These are phyloP conservation scores for Sminthopsis crassicaudata DNA, from an alignment of 2,113 vertebrate species.

Conservation along the genomic window DNA sequence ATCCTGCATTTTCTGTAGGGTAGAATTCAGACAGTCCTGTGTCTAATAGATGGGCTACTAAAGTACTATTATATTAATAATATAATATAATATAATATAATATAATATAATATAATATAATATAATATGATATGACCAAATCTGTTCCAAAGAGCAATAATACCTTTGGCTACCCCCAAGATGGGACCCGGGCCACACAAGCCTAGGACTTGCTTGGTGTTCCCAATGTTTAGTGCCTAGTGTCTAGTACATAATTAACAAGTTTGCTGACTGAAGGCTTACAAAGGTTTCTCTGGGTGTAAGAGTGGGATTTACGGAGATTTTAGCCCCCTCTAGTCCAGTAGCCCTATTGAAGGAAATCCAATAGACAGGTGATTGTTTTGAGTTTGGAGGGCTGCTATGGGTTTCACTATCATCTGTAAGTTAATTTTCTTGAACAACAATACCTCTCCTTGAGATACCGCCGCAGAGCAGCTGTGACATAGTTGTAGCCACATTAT, in stretches of 20 bases:
- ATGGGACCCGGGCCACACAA: not conserved
- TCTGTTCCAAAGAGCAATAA: not conserved
- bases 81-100: too few species aligned
- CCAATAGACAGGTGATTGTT: too few species aligned
- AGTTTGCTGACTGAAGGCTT: too few species aligned
- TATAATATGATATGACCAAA: too few species aligned
- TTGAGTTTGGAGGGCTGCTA: not conserved
- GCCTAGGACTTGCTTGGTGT: not conserved
- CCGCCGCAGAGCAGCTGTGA: not conserved
- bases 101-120: too few species aligned
- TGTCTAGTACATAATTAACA: too few species aligned
- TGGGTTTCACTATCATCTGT: not conserved
- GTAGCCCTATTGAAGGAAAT: too few species aligned
- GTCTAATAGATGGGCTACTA: not conserved
- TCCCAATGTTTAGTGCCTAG: too few species aligned
- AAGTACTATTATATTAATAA: too few species aligned
- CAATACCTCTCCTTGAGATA: not conserved
- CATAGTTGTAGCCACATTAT: not conserved
- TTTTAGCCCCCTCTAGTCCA: too few species aligned
- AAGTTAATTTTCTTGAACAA: not conserved
- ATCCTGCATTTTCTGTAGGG: not conserved
- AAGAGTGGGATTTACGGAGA: too few species aligned
- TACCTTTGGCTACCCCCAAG: not conserved
- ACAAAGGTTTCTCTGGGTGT: too few species aligned
- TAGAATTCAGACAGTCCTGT: not conserved